Evolutionary conservation across 2,113 vertebrate genomes (phyloP).

Genomic region (Gracilinanus agilis): DNA sequence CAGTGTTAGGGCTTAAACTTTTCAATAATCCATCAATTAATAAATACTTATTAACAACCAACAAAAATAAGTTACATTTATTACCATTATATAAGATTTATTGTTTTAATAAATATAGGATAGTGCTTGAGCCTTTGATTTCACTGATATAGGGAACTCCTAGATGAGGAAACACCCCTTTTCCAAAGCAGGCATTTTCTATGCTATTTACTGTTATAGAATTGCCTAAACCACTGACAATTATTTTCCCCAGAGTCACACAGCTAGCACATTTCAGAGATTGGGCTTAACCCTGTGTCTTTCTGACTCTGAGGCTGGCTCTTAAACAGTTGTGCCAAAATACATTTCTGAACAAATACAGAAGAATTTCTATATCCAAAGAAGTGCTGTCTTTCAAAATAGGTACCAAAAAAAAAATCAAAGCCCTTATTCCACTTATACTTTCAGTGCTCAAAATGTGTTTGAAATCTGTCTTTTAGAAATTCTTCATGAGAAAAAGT

Average conservation of each 20-base stretch:
- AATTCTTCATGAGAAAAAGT: not conserved
- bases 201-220: not conserved
- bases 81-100: not conserved
- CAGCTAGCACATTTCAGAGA: not conserved
- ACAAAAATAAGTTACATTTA: not conserved
- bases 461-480: not conserved
- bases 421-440: not conserved
- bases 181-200: not conserved
- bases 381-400: not conserved
- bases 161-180: not conserved
- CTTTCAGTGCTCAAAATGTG: not conserved
- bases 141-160: not conserved
- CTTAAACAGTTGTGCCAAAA: not conserved
- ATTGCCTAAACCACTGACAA: not conserved
- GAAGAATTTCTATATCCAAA: not conserved
- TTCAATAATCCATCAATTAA: constrained; percentile 2
- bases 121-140: not conserved
- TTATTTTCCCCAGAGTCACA: not conserved
- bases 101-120: not conserved
- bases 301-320: not conserved
- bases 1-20: constrained; percentile 9
- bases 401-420: not conserved
- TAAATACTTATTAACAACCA: not conserved
- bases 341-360: not conserved
- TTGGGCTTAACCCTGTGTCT: not conserved